Conservation (phyloP, 2,888 invertebrate species). For the Phorcus lineatus region DNA sequence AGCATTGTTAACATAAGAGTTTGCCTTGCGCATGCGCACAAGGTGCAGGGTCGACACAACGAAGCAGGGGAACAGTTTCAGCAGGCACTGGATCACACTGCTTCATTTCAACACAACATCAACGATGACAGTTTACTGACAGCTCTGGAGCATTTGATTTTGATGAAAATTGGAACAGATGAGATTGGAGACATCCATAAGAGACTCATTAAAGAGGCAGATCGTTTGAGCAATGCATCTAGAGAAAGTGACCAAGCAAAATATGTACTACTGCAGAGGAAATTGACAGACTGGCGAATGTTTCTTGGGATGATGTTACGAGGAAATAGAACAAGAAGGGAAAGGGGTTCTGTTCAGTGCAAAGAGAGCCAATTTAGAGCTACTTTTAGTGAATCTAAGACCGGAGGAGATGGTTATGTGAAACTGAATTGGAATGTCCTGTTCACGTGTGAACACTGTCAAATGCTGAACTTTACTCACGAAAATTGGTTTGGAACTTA, state of each 20-base stretch:
- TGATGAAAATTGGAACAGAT: neutral
- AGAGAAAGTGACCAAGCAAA: neutral
- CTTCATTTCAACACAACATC: neutral
- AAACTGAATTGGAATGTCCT: neutral
- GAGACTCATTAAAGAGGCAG: neutral
- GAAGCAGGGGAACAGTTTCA: neutral
- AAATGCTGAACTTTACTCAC: neutral
- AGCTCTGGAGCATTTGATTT: neutral
- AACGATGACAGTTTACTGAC: neutral
- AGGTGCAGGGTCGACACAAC: neutral
- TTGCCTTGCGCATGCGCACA: neutral
- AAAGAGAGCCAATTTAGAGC: too few species aligned
- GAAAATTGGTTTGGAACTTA: too few species aligned
- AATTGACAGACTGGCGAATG: neutral
- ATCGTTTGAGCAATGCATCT: neutral
- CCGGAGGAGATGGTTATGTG: neutral
- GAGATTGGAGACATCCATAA: neutral
- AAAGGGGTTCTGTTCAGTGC: too few species aligned
- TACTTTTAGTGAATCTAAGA: too few species aligned
- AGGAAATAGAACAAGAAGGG: too few species aligned
- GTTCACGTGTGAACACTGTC: neutral
- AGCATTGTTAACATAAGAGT: neutral
- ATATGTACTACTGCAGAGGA: neutral
- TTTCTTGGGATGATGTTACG: neutral
- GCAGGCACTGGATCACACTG: neutral